Percentiles rank a stretch among this genome's conserved stretches.
Evolutionary conservation across 1,140 invertebrate genomes (phyloP).

Genomic region (Pseudomyrmex flavicornis): DNA sequence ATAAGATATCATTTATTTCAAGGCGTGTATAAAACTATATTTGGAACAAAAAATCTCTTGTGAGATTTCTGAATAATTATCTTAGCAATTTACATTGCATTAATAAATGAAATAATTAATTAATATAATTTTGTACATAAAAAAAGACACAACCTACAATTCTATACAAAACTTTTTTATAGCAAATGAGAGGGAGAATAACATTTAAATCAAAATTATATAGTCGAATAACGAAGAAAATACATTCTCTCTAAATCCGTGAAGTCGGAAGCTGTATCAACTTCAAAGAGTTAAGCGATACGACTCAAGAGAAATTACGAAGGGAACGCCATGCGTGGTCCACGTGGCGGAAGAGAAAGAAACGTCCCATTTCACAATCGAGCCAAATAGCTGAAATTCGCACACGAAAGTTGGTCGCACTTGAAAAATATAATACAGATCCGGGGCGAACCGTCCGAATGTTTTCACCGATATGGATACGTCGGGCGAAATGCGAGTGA

Average conservation of each 20-base stretch:
- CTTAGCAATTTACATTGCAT: no score
- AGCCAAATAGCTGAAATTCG: slow-evolving; percentile 66
- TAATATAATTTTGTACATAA: no score
- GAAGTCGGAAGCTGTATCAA: background rate
- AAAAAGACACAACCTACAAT: no score
- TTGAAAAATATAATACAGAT: slow-evolving; percentile 40
- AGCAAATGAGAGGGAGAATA: background rate
- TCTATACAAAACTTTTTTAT: no score
- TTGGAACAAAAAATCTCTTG: no score
- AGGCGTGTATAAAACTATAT: no score
- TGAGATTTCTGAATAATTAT: no score
- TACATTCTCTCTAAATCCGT: background rate
- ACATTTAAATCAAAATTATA: background rate
- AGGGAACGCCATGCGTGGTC: slow-evolving; percentile 36
- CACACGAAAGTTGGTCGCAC: slow-evolving; percentile 33
- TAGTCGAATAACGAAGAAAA: background rate
- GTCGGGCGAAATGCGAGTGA: slow-evolving; percentile 44
- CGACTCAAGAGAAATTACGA: slow-evolving; percentile 36
- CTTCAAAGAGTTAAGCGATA: slow-evolving; percentile 1
- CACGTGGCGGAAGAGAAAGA: slow-evolving; percentile 33
- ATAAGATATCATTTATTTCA: no score
- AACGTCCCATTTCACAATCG: slow-evolving; percentile 68
- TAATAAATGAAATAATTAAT: no score
- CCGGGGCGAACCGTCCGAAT: background rate
- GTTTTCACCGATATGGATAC: slow-evolving; percentile 36